Percentiles rank a stretch among this genome's conserved stretches.
These are phyloP conservation scores for Falco biarmicus DNA, from an alignment of 2,797 vertebrate genomes.

Conservation along the genomic window DNA sequence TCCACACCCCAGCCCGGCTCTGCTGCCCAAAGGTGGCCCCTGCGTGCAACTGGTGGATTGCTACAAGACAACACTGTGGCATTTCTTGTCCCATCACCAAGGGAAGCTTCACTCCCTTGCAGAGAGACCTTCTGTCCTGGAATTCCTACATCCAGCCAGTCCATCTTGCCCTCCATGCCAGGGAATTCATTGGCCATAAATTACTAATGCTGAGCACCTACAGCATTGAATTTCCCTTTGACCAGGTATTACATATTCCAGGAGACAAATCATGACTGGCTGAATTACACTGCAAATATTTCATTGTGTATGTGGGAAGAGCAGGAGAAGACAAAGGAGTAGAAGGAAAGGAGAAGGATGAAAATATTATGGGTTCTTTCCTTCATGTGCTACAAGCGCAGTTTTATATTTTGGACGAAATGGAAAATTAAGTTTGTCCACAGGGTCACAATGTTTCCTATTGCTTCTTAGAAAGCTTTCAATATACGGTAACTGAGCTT, in stretches of 20 bases:
- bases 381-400: neutral
- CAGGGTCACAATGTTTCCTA: neutral
- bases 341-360: neutral
- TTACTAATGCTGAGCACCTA: neutral
- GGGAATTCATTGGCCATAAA: neutral
- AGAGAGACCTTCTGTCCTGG: neutral
- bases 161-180: neutral
- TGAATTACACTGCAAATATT: neutral
- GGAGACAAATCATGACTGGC: neutral
- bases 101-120: neutral
- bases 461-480: neutral
- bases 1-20: neutral
- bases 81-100: neutral
- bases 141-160: too few relatives aligned
- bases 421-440: neutral
- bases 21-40: neutral
- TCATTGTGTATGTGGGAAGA: neutral
- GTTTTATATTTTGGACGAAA: neutral
- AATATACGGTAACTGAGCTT: neutral
- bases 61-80: neutral
- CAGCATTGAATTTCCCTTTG: neutral
- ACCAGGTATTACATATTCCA: neutral
- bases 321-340: neutral
- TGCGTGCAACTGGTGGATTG: fast-evolving
- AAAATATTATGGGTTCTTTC: neutral